Conservation (phyloP, 1,140 invertebrate genomes). For the Steinernema khuongi region DNA sequence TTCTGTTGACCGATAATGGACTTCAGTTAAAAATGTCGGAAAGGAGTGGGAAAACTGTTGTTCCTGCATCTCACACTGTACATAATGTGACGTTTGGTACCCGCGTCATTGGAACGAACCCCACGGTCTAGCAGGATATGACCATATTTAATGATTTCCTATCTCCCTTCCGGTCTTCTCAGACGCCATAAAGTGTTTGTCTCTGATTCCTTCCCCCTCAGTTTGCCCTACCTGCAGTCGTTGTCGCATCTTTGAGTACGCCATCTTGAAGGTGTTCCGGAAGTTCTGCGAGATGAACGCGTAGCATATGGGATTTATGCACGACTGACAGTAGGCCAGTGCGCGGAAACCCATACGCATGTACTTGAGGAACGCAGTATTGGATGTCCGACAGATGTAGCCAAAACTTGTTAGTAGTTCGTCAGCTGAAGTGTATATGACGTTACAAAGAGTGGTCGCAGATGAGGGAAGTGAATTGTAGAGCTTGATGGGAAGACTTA, state of each 20-base stretch:
- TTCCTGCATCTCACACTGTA: no score
- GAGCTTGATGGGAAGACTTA: conserved; percentile 25
- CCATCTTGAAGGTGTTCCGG: conserved; percentile 66
- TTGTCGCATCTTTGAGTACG: conserved; percentile 44
- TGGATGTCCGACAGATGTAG: conserved; percentile 40
- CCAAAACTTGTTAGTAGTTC: conserved; percentile 39
- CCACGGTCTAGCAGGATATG: no score
- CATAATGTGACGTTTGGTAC: no score
- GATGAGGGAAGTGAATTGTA: no score
- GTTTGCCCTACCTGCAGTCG: conserved; percentile 32
- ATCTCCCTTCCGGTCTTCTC: no score
- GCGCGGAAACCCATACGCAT: conserved; percentile 43
- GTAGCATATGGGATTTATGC: conserved; percentile 73
- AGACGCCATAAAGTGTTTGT: background rate
- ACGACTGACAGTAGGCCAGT: conserved; percentile 69
- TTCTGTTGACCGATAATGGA: no score
- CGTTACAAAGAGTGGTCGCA: background rate
- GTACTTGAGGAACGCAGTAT: conserved; percentile 41
- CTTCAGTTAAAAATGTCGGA: no score
- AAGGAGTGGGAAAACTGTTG: no score
- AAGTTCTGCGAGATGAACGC: conserved; percentile 77
- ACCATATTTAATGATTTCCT: no score
- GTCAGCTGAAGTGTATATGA: conserved; percentile 30
- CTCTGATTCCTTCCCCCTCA: background rate
- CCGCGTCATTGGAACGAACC: no score